A percentile compares a stretch with the other conserved stretches of the same genome.
Conservation (phyloP, 2,797 vertebrate species). For the Paedocypris micromegethes region DNA sequence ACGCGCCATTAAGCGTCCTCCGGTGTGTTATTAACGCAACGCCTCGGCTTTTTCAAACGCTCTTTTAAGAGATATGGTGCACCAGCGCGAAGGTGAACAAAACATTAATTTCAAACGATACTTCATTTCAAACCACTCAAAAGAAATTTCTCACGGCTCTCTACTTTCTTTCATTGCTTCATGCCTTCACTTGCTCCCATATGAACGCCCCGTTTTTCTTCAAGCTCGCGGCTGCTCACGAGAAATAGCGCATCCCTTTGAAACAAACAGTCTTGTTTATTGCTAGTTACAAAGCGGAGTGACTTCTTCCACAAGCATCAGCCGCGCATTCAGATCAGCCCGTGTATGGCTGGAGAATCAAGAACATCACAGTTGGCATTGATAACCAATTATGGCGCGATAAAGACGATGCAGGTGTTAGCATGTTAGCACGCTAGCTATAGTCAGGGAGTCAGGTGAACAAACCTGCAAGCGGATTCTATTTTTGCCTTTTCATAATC, state of each 20-base stretch:
- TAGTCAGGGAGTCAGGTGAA: no score
- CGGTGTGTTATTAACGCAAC: conserved; percentile 33
- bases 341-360: not conserved
- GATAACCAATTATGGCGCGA: not conserved
- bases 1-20: conserved; percentile 26
- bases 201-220: conserved; percentile 30
- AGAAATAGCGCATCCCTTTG: conserved; percentile 30
- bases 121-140: conserved; percentile 42
- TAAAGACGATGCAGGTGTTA: no score
- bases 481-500: no score
- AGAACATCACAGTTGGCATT: not conserved
- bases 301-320: conserved; percentile 9
- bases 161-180: conserved; percentile 35
- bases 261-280: conserved; percentile 35
- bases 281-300: conserved; percentile 21
- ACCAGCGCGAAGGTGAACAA: conserved; percentile 34
- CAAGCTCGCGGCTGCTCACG: conserved; percentile 8
- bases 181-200: conserved; percentile 28
- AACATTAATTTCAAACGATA: conserved; percentile 38
- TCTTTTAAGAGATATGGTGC: conserved; percentile 25
- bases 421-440: no score
- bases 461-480: no score
- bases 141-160: conserved; percentile 35
- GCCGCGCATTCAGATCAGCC: conserved; percentile 10
- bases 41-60: conserved; percentile 30